Evolutionary conservation across 2,113 vertebrate species (phyloP).

Genomic region (Stomatorhinus ivindoensis): DNA sequence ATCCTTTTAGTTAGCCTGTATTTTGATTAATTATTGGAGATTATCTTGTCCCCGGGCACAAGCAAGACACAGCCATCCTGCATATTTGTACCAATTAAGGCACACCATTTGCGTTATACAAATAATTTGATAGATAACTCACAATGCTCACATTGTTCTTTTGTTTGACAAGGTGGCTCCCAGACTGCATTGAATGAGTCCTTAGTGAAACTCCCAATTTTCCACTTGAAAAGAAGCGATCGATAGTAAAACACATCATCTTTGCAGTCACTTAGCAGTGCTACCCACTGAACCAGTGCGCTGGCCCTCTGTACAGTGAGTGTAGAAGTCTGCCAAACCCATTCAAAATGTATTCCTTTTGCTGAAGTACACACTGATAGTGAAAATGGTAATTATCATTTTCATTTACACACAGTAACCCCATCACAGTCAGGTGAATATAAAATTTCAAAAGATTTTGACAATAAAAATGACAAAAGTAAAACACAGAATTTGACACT

Average conservation of each 20-base stretch:
- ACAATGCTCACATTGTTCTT: not conserved
- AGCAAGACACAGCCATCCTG: not conserved
- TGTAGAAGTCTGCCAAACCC: not conserved
- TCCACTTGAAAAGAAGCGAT: not conserved
- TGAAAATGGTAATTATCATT: not conserved
- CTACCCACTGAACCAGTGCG: not conserved
- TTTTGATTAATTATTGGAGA: not conserved
- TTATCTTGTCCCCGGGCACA: not conserved
- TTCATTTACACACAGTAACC: not conserved
- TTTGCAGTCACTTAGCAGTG: not conserved
- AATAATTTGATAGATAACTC: not conserved
- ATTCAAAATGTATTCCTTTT: not conserved
- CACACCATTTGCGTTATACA: not conserved
- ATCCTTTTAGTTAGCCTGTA: not conserved
- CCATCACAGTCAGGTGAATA: not conserved
- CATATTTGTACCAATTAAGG: not conserved
- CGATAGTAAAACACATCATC: not conserved
- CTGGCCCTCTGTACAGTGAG: not conserved
- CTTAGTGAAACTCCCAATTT: not conserved
- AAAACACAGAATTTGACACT: not conserved
- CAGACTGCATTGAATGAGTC: not conserved
- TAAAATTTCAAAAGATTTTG: not conserved
- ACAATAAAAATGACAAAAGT: not conserved
- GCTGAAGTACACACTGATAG: not conserved
- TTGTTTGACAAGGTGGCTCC: not conserved